Base-by-base conservation (phyloP, 1,140 invertebrate species). In the Linepithema humile region DNA sequence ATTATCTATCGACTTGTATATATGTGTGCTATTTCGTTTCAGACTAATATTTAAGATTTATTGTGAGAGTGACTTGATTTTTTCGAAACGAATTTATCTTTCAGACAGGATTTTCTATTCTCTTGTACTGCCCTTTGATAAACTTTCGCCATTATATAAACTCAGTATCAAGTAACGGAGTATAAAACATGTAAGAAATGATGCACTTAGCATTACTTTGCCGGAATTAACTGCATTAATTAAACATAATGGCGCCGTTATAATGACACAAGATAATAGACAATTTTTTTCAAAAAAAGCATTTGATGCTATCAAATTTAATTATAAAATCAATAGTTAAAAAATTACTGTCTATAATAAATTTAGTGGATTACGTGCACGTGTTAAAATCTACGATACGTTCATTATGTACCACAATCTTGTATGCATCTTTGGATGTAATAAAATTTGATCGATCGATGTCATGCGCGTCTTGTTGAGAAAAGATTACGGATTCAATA, bases 231-330 rank as follows among this genome's bases (percentile, higher is more conserved):
- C 23, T 55, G 32, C 17, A 40, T 67, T 53, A 78, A 55, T 67
- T 67, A 69, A 78, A 53, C 75, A 20, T 78, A 69, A 69, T 53
- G 1, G 15, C 17, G 17, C 40, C 62, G 40, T 78, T 78, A 40
- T 40, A 78, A 67, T 26, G 62, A 53, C 9, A 53, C 6, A 9
- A 17, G 20, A 15, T 40, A 38, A 65, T 67, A 7, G 29, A 6
- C 17, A 45, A 35, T 64, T 40, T 10, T 38, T 67, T n/a, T 78
- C 12, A 12, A 0, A 15, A 38, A 67, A 23, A 40, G 60, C 26
- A 9, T 12, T 10, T 0, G 26, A 12, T 17, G 12, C 15, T n/a
- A 20, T 40, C 23, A 5, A 6, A 64, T 0, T 12, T 9, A n/a
- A 43, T 60, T 32, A 23, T 23, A 67, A 35, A 38, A 10, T 73